Evolutionary conservation across 2,888 invertebrate genomes (phyloP).

Genomic region (Trichacis sp.): DNA sequence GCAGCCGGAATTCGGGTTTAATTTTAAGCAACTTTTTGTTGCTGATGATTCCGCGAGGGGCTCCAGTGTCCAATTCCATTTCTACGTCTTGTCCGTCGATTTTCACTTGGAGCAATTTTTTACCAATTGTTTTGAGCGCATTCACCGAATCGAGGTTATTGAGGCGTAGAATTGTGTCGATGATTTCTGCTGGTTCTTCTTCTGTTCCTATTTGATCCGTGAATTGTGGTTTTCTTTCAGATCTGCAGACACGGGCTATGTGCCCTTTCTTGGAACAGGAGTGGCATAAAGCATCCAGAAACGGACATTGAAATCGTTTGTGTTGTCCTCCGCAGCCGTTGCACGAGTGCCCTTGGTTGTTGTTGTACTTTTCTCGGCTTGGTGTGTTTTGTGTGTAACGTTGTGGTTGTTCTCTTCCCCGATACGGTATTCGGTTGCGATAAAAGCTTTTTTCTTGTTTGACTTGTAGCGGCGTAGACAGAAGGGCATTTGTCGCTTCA

Average conservation of each 20-base stretch:
- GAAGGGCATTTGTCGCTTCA: too few relatives aligned
- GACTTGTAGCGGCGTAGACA: too few relatives aligned
- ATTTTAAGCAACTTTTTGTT: not conserved
- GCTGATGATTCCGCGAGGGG: slow-evolving; percentile 25
- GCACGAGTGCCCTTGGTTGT: too few relatives aligned
- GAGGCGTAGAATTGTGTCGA: slow-evolving; percentile 9
- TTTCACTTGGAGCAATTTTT: slow-evolving; percentile 15
- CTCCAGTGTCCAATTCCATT: slow-evolving; percentile 31
- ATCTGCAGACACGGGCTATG: slow-evolving; percentile 13
- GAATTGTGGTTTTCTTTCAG: not conserved
- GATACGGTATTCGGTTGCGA: too few relatives aligned
- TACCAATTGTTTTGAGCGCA: not conserved
- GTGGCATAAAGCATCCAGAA: too few relatives aligned
- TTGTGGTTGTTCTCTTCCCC: too few relatives aligned
- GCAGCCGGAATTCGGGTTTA: slow-evolving; percentile 7
- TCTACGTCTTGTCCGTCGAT: slow-evolving; percentile 8
- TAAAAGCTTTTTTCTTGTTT: too few relatives aligned
- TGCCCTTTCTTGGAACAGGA: too few relatives aligned
- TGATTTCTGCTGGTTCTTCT: not conserved
- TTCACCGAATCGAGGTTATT: slow-evolving; percentile 2
- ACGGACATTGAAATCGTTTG: too few relatives aligned
- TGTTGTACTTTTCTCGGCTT: too few relatives aligned
- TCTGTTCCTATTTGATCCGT: not conserved
- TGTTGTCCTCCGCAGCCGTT: too few relatives aligned
- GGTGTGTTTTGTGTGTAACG: too few relatives aligned